Base-by-base conservation (phyloP, 2,797 vertebrate genomes). In the Hozukius guyotensis region DNA sequence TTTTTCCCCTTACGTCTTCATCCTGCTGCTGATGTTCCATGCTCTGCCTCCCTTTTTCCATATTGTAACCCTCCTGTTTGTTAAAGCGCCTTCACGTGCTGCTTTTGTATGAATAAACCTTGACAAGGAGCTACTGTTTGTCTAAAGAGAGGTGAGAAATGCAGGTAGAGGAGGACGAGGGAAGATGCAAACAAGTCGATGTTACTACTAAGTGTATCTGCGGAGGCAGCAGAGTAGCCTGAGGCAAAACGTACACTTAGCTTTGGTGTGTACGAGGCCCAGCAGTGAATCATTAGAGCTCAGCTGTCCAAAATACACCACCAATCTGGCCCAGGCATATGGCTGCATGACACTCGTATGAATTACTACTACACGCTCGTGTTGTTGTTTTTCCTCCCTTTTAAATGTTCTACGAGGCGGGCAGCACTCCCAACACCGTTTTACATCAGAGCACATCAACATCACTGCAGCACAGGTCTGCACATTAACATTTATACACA, bases 221-320 rank as follows among this genome's bases (percentile, higher is more conserved):
- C 68, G 89, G 86, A 89, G 77, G 89, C 83, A 90, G 90, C 80
- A 78, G 85, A 83, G 78, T 53, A 85, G 88, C 92, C 90, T 5
- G 56, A 91, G 92, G 91, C 92, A 78, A 76, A 90, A 91, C 71
- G 85, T 89, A 92, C 90, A 89, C 84, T 87, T 89, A 85, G 85
- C 88, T 87, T 90, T 90, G 93, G 88, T 88, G 81, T 86, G 42
- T 77, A 79, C 80, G 38, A 74, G 83, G 87, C 85, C 89, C 78
- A 77, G 87, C 86, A 77, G 87, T 92, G 92, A 95, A 94, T 95
- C 94, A 94, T 93, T 88, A 88, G 87, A 88, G 90, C 91, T 93
- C 91, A 91, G 83, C 92, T 93, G 92, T 94, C 88, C 91, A 93
- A 90, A 87, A 89, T 34, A 87, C 92, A 90, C 81, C 90, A 85